Percentiles rank a stretch among this genome's conserved stretches.
Conservation (phyloP, 2,113 vertebrate species). For the Chauna torquata region DNA sequence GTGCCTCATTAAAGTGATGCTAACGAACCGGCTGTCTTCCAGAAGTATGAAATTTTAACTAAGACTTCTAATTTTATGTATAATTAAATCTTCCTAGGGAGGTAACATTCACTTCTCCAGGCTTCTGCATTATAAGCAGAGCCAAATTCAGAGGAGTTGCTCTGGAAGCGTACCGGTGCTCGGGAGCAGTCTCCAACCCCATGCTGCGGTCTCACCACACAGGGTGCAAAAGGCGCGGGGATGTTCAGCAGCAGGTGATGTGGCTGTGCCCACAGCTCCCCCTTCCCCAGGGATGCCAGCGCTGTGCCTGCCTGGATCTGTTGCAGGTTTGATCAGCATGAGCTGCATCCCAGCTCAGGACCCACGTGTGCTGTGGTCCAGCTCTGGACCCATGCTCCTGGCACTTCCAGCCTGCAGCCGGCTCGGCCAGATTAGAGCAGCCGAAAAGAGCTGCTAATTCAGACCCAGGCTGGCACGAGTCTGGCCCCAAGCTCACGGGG, state of each 20-base stretch:
- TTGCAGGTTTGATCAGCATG: neutral
- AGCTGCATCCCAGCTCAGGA: neutral
- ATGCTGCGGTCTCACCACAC: neutral
- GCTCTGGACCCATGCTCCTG: neutral
- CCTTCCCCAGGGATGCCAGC: neutral
- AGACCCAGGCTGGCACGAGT: neutral
- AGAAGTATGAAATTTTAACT: conserved; percentile 39
- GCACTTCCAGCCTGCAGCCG: neutral
- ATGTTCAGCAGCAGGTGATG: neutral
- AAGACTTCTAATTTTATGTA: conserved; percentile 51
- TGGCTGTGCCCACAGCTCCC: neutral
- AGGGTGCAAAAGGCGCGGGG: accelerated
- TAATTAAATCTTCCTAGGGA: conserved; percentile 23
- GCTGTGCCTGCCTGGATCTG: neutral
- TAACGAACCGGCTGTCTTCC: conserved; percentile 62
- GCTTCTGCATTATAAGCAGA: neutral
- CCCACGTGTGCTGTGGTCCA: accelerated
- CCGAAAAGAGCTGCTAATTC: neutral
- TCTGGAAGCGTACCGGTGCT: neutral
- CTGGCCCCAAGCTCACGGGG: neutral
- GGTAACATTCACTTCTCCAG: neutral
- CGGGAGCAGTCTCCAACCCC: neutral
- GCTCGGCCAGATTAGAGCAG: neutral
- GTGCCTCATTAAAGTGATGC: conserved; percentile 64
- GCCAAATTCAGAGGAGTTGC: neutral